phyloP scores from a whole-genome alignment of 2,888 invertebrate genomes.

The Drosophila merina region DNA sequence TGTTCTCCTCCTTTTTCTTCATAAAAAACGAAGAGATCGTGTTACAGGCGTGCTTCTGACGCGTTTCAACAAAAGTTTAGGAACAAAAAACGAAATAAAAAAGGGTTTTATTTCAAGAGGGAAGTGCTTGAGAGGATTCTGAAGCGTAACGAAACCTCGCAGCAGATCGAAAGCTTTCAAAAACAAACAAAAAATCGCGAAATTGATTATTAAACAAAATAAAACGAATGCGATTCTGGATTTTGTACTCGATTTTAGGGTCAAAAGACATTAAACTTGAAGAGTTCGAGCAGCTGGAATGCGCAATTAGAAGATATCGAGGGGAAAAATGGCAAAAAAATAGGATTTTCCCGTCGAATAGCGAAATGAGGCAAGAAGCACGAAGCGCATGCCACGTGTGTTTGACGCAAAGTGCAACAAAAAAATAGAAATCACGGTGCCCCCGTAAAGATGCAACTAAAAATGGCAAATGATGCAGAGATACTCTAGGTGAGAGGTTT shows the following conservation, averaged over 20 bases:
- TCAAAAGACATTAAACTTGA: constrained; percentile 5
- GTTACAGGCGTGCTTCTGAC: constrained; percentile 47
- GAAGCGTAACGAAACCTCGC: not conserved
- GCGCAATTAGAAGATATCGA: not conserved
- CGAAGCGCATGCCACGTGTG: constrained; percentile 7
- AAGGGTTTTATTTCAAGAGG: not conserved
- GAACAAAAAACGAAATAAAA: constrained; percentile 6
- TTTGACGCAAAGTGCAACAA: not conserved
- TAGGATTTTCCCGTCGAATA: not conserved
- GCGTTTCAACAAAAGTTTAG: constrained; percentile 21
- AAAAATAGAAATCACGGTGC: not conserved
- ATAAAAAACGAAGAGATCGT: constrained; percentile 17
- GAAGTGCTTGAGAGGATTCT: constrained; percentile 7
- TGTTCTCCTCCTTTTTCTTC: not conserved
- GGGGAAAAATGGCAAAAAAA: not conserved
- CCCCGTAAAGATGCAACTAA: not conserved
- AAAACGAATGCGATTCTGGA: constrained; percentile 1
- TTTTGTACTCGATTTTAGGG: not conserved
- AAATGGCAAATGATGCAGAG: not conserved
- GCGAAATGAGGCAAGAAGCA: constrained; percentile 5
- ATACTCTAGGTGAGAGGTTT: not conserved
- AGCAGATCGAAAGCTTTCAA: not conserved
- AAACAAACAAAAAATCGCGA: not conserved
- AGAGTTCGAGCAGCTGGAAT: not conserved
- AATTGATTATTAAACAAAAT: constrained; percentile 1